These are phyloP conservation scores for Drosophila melanosoma DNA, from an alignment of 2,888 invertebrate species.

Conservation along the genomic window DNA sequence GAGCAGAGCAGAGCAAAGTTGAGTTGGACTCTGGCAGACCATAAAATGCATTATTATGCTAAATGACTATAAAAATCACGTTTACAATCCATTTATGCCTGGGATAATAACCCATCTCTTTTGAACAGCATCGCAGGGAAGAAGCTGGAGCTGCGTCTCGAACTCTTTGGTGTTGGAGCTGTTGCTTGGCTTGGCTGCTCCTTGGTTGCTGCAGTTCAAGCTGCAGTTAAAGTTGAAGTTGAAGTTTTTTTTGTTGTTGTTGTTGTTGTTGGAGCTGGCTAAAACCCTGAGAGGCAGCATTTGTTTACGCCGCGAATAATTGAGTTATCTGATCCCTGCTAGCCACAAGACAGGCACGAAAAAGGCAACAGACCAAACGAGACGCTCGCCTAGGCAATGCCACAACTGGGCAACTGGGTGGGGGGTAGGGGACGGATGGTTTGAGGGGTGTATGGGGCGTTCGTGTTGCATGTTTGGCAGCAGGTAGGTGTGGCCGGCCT, in stretches of 20 bases:
- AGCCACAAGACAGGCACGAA: slow-evolving; percentile 67
- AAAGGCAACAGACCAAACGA: slow-evolving; percentile 40
- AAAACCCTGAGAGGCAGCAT: slow-evolving; percentile 77
- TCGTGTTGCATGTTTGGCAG: slow-evolving; percentile 52
- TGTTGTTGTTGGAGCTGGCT: slow-evolving; percentile 42
- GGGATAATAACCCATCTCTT: slow-evolving; percentile 83
- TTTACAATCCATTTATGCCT: slow-evolving; percentile 84
- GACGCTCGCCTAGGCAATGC: slow-evolving; percentile 43
- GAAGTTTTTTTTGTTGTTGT: slow-evolving; percentile 15
- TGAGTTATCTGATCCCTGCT: slow-evolving; percentile 84
- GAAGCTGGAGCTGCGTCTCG: slow-evolving; percentile 31
- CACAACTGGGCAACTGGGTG: not conserved
- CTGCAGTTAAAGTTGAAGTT: slow-evolving; percentile 13
- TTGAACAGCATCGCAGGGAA: slow-evolving; percentile 60
- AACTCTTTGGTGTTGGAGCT: slow-evolving; percentile 5
- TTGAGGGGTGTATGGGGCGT: not conserved
- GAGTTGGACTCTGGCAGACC: slow-evolving; percentile 40
- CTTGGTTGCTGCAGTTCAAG: no score
- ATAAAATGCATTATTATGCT: slow-evolving; percentile 84
- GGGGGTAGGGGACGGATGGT: not conserved
- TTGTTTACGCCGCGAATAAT: slow-evolving; percentile 84
- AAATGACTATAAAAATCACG: slow-evolving; percentile 85
- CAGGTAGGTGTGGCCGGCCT: slow-evolving; percentile 75
- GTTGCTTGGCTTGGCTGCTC: slow-evolving; percentile 7
- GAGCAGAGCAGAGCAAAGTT: not conserved